A percentile compares a stretch with the other conserved stretches of the same genome.
Conservation (phyloP, 2,113 vertebrate species). For the Papio anubis region DNA sequence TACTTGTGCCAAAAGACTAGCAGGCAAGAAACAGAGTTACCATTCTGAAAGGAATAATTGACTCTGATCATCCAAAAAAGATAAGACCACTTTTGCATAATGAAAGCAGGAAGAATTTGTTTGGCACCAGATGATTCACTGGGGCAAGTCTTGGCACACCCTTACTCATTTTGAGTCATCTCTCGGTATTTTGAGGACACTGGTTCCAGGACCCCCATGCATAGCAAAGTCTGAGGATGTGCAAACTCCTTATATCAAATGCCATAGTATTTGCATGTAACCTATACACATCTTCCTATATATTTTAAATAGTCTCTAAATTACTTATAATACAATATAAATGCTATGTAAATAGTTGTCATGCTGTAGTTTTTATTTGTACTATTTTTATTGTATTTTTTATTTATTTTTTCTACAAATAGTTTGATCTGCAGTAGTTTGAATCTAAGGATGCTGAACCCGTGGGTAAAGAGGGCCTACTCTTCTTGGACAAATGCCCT, state of each 20-base stretch:
- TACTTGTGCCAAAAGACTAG: neutral
- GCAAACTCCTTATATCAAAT: neutral
- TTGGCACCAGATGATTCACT: neutral
- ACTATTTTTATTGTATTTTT: neutral
- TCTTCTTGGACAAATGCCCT: neutral
- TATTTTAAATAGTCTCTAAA: neutral
- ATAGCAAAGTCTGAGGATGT: neutral
- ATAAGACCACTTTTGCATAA: neutral
- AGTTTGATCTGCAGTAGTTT: neutral
- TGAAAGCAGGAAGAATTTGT: neutral
- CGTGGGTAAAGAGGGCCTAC: neutral
- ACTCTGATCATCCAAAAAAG: neutral
- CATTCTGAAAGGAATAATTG: neutral
- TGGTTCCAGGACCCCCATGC: neutral
- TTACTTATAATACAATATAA: neutral
- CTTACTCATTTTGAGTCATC: neutral
- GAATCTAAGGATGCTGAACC: neutral
- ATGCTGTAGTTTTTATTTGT: neutral
- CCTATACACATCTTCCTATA: neutral
- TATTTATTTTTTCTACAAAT: neutral
- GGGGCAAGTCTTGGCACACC: neutral
- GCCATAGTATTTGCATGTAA: neutral
- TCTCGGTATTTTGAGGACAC: neutral
- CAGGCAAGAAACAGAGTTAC: neutral
- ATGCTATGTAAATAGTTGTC: neutral